Evolutionary conservation across 1,140 invertebrate genomes (phyloP).

Genomic region (Macrobrachium rosenbergii): DNA sequence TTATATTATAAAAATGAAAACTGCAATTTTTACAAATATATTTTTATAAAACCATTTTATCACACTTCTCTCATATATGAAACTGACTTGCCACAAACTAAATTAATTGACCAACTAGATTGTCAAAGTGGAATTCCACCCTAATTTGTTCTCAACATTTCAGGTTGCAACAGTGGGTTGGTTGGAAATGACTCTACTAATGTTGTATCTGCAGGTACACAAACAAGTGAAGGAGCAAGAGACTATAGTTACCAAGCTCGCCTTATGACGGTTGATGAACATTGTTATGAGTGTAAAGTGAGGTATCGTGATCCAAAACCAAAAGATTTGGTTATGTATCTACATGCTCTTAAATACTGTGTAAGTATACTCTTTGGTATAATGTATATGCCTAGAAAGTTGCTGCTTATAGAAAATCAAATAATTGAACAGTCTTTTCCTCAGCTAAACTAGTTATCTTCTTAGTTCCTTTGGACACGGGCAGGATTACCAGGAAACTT

Average conservation of each 20-base stretch:
- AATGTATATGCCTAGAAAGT: background rate
- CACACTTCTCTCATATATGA: no score
- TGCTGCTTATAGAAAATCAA: background rate
- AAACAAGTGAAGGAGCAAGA: slow-evolving; percentile 37
- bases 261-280: slow-evolving; percentile 84
- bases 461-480: no score
- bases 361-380: slow-evolving; percentile 69
- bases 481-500: no score
- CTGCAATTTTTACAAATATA: no score
- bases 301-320: slow-evolving; percentile 91
- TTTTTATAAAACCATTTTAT: no score
- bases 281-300: slow-evolving; percentile 94
- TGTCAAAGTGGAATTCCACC: background rate
- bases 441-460: slow-evolving; percentile 15
- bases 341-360: slow-evolving; percentile 94
- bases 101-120: background rate
- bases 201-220: slow-evolving; percentile 23
- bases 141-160: background rate
- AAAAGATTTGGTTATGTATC: slow-evolving; percentile 92
- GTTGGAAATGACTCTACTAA: background rate
- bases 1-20: no score
- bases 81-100: no score
- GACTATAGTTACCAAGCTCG: slow-evolving; percentile 77
- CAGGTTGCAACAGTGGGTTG: slow-evolving; percentile 36
- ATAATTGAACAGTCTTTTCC: background rate